A percentile compares a stretch with the other conserved stretches of the same genome.
Conservation (phyloP, 1,140 invertebrate species). For the Trichonephila inaurata region DNA sequence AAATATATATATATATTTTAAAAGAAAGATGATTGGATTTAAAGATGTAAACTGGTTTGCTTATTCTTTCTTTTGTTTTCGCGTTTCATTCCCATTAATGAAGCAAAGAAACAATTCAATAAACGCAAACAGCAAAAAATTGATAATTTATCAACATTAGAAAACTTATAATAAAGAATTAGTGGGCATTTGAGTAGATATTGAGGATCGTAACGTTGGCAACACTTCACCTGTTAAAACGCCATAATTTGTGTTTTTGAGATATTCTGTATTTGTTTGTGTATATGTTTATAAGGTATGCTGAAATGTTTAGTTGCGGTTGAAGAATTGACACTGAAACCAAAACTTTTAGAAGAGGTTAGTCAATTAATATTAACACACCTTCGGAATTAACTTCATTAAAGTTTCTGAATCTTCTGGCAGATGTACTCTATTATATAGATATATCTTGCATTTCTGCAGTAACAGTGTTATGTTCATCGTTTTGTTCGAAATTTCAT, state of each 20-base stretch:
- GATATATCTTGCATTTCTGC: not conserved
- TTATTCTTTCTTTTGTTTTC: no score
- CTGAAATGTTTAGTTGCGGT: conserved; percentile 70
- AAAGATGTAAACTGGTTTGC: no score
- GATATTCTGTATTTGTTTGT: conserved; percentile 60
- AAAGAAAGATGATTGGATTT: no score
- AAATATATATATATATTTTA: no score
- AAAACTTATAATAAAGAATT: not conserved
- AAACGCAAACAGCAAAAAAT: no score
- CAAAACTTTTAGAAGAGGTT: conserved; percentile 61
- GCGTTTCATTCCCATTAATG: no score
- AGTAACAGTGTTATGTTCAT: not conserved
- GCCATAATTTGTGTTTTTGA: conserved; percentile 75
- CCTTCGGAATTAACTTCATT: not conserved
- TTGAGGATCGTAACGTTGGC: conserved; percentile 31
- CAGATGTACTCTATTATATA: conserved; percentile 35
- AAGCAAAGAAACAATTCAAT: not conserved
- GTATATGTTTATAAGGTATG: conserved; percentile 67
- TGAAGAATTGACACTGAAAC: conserved; percentile 63
- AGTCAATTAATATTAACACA: not conserved
- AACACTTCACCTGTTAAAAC: conserved; percentile 52
- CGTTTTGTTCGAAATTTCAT: not conserved
- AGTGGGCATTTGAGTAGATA: not conserved
- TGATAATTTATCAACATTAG: not conserved
- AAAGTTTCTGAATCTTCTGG: not conserved